Percentiles rank a stretch among this genome's conserved stretches.
Evolutionary conservation across 1,140 invertebrate genomes (phyloP).

Genomic region (Drosophila melanogaster): Release_6_plus_ISO1_MT NT_037436.4:14224501-14225000

Average conservation of each 20-base stretch:
- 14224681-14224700: not conserved
- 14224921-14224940: slow-evolving; percentile 26
- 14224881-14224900: slow-evolving; percentile 74
- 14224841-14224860: not conserved
- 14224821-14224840: slow-evolving; percentile 36
- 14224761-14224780: slow-evolving; percentile 56
- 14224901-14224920: slow-evolving; percentile 61
- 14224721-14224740: slow-evolving; percentile 57
- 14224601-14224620: slow-evolving; percentile 50
- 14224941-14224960: slow-evolving; percentile 39
- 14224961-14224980: slow-evolving; percentile 22
- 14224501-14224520: slow-evolving; percentile 74
- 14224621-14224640: slow-evolving; percentile 69
- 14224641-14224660: slow-evolving; percentile 58
- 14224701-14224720: slow-evolving; percentile 35
- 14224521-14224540: slow-evolving; percentile 37
- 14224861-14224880: slow-evolving; percentile 8
- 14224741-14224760: slow-evolving; percentile 59
- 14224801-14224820: slow-evolving; percentile 9
- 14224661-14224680: not conserved
- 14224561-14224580: slow-evolving; percentile 77
- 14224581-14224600: slow-evolving; percentile 75
- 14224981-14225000: slow-evolving; percentile 24
- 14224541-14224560: slow-evolving; percentile 9
- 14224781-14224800: slow-evolving; percentile 34